phyloP scores from a whole-genome alignment of 2,797 vertebrate genomes.

The Rhinogobio ventralis region DNA sequence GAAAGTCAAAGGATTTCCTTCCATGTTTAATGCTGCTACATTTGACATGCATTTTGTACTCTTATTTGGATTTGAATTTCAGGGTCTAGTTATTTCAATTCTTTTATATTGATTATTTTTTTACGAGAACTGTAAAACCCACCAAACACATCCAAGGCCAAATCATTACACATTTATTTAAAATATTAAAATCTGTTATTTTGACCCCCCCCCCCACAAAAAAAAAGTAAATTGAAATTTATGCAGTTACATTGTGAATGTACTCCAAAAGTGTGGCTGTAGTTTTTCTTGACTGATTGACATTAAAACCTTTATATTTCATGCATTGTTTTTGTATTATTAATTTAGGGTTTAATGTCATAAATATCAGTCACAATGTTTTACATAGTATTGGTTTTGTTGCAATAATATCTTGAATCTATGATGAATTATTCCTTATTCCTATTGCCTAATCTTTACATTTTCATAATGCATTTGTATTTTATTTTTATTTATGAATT shows the following conservation, averaged over 20 bases:
- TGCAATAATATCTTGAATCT: neutral
- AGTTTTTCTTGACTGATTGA: neutral
- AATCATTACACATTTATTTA: neutral
- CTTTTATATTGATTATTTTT: too few relatives aligned
- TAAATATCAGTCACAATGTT: neutral
- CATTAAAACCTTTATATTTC: neutral
- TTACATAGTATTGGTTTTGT: neutral
- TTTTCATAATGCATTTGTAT: neutral
- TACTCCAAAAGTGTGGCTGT: neutral
- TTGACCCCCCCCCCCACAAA: too few relatives aligned
- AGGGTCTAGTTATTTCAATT: neutral
- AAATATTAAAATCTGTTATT: neutral
- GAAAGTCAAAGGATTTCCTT: constrained; percentile 48
- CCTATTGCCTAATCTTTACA: neutral
- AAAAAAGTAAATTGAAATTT: neutral
- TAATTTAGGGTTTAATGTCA: neutral
- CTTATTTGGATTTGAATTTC: neutral
- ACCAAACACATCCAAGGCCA: neutral
- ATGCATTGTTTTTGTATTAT: neutral
- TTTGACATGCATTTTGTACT: neutral
- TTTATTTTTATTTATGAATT: constrained; percentile 1
- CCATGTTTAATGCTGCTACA: neutral
- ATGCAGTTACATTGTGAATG: neutral
- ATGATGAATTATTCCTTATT: neutral
- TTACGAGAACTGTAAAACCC: neutral